A percentile compares a stretch with the other conserved stretches of the same genome.
Conservation (phyloP, 2,888 invertebrate species). For the Morpho helenor region DNA sequence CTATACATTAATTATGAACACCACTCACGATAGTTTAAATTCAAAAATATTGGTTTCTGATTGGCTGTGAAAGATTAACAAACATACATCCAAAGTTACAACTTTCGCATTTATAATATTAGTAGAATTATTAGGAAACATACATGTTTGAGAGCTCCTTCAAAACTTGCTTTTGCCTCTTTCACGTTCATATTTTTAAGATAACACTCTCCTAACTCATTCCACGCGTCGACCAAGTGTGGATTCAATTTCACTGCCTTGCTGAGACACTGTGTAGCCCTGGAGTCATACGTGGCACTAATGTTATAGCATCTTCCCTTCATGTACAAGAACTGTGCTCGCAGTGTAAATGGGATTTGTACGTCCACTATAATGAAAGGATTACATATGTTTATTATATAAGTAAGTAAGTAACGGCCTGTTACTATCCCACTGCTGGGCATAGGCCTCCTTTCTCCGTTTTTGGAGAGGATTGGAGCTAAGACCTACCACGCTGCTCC, state of each 20-base stretch:
- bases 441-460: too few species aligned
- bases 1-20: too few species aligned
- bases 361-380: slow-evolving; percentile 39
- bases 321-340: slow-evolving; percentile 83
- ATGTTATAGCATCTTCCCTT: slow-evolving; percentile 88
- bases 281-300: slow-evolving; percentile 81
- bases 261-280: slow-evolving; percentile 86
- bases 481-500: too few species aligned
- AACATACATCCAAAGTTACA: too few species aligned
- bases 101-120: not conserved
- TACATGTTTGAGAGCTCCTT: slow-evolving; percentile 86
- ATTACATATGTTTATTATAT: not conserved
- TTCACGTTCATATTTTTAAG: slow-evolving; percentile 91
- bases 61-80: too few species aligned
- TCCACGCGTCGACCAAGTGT: slow-evolving; percentile 90
- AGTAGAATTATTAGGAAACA: slow-evolving; percentile 30
- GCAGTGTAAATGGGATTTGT: slow-evolving; percentile 48
- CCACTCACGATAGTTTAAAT: too few species aligned
- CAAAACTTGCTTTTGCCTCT: slow-evolving; percentile 90
- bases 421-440: too few species aligned
- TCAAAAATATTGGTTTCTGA: too few species aligned
- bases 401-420: too few species aligned
- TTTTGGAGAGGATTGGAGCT: too few species aligned
- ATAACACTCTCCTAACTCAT: slow-evolving; percentile 92
- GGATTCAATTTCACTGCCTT: slow-evolving; percentile 93